phyloP scores from a whole-genome alignment of 2,113 vertebrate species.

The Thermophis baileyi region DNA sequence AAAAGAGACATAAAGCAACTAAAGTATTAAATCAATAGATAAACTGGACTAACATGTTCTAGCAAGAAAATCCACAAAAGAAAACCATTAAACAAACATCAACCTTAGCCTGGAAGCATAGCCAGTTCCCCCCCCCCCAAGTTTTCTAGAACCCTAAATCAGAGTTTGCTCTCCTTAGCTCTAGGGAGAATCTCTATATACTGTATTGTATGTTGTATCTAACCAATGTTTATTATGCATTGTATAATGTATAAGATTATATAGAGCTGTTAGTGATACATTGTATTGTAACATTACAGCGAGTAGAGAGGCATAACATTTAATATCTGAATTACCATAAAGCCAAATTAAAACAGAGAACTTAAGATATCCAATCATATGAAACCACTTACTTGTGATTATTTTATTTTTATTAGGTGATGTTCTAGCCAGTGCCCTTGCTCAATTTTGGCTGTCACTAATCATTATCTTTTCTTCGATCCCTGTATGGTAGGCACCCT shows the following conservation, averaged over 20 bases:
- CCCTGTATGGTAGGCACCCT: neutral
- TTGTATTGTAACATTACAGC: neutral
- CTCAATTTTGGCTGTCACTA: neutral
- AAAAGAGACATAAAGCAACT: neutral
- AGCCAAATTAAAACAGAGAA: neutral
- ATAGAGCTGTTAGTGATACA: neutral
- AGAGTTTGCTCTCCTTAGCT: neutral
- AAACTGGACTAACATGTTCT: neutral
- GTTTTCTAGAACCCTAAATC: neutral
- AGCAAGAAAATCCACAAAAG: neutral
- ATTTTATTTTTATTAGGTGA: neutral
- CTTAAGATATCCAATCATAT: neutral
- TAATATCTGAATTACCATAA: neutral
- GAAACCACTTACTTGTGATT: neutral
- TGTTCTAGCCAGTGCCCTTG: neutral
- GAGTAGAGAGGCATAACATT: neutral
- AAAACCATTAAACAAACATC: neutral
- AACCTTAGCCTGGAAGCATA: neutral
- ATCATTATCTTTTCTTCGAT: neutral
- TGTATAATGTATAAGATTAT: neutral
- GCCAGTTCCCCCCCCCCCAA: no score
- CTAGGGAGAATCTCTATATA: neutral
- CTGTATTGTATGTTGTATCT: neutral
- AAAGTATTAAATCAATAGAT: neutral
- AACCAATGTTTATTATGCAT: neutral